Base-by-base conservation (phyloP, 2,888 invertebrate genomes). In the Seladonia tumulorum region DNA sequence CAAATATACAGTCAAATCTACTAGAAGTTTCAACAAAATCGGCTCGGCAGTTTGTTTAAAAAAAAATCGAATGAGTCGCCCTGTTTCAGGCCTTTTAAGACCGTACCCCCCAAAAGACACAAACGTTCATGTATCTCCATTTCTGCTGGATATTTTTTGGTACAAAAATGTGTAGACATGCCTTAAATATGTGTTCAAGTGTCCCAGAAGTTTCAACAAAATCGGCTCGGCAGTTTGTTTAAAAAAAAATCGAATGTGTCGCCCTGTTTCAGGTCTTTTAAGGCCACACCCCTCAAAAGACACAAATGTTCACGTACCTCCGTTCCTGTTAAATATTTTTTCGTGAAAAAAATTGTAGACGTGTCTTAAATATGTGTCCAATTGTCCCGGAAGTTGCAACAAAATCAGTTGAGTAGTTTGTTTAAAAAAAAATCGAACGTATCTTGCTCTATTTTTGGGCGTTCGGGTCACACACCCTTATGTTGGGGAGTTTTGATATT, bases 1-100 rank as follows among this genome's bases (percentile, higher is more conserved):
- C 1, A 0, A 0, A 53, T 22, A 53, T 22, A 8, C 2, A 8
- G 22, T 22, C 7, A 10, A 22, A 10, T 3, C 0, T 22, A 22
- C 3, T 22, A 22, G 3, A 53, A 53, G 8, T 53, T 53, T 53
- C 22, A 10, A 53, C 22, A 0, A 2, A 10, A 22, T 53, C 22
- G 22, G 8, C 8, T 10, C 8, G 2, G 8, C 2, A 53, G 22
- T 53, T 53, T 10, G 22, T 22, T 3, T 22, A 2, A 0, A 10
- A 53, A 53, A 22, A 10, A 53, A 22, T 53, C 2, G 22, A 22
- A 53, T 18, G 53, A 2, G 8, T 22, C 22, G 49, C 2, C 16
- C 22, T 8, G 18, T 49, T 8, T 49, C 35, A 35, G 35, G 42
- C 42, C 5, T 8, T 42, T 42, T 8, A 42, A 42, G 42, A 3